Conservation (phyloP, 1,140 invertebrate genomes). For the Zaprionus capensis region DNA sequence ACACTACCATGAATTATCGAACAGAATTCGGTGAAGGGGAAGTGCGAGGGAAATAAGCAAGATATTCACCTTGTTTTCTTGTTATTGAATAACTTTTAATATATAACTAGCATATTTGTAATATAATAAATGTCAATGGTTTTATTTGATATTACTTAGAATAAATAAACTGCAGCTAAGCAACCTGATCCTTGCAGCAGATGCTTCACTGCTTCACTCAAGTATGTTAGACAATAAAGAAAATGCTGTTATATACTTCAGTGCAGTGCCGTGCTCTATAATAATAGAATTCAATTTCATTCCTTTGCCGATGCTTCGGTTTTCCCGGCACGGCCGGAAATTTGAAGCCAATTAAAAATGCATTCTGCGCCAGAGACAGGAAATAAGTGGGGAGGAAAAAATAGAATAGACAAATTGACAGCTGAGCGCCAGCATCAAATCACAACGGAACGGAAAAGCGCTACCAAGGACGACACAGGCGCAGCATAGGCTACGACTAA, state of each 20-base stretch:
- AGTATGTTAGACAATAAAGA: background rate
- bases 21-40: too few relatives aligned
- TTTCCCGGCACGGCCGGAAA: slow-evolving; percentile 58
- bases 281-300: slow-evolving; percentile 65
- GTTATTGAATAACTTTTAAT: too few relatives aligned
- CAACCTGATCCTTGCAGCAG: background rate
- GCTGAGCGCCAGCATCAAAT: slow-evolving; percentile 33
- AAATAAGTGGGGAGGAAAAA: slow-evolving; percentile 57
- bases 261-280: slow-evolving; percentile 22
- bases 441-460: slow-evolving; percentile 13
- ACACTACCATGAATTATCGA: too few relatives aligned
- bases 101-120: too few relatives aligned
- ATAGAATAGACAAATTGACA: slow-evolving; percentile 70
- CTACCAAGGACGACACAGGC: background rate
- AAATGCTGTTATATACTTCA: background rate
- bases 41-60: too few relatives aligned
- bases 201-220: background rate
- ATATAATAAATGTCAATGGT: too few relatives aligned
- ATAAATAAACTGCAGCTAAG: background rate
- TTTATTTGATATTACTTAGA: background rate
- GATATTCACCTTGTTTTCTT: too few relatives aligned
- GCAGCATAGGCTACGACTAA: slow-evolving; percentile 19
- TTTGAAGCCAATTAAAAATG: slow-evolving; percentile 80
- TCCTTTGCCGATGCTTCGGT: slow-evolving; percentile 35
- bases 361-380: slow-evolving; percentile 63